Conservation (phyloP, 1,140 invertebrate genomes). For the Holotrichia oblita region DNA sequence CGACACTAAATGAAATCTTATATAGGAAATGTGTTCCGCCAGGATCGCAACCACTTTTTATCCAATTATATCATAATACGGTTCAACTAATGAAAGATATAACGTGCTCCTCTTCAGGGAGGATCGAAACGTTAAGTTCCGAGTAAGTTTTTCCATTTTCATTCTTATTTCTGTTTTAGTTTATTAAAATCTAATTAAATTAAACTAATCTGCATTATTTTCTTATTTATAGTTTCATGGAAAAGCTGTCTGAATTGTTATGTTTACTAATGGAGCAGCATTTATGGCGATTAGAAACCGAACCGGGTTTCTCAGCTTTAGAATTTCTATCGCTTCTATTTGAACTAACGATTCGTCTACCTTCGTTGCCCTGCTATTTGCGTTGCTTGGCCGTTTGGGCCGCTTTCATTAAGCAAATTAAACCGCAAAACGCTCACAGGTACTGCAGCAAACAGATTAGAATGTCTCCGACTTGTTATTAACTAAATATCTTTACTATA, state of each 20-base stretch:
- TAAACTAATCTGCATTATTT: slow-evolving; percentile 1
- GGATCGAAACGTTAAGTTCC: slow-evolving; percentile 53
- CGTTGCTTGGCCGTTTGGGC: slow-evolving; percentile 87
- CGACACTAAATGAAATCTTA: slow-evolving; percentile 88
- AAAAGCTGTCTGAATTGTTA: slow-evolving; percentile 92
- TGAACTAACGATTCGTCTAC: slow-evolving; percentile 85
- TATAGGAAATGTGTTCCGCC: slow-evolving; percentile 87
- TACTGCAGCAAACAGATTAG: slow-evolving; percentile 52
- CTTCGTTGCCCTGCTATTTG: slow-evolving; percentile 77
- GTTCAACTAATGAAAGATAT: slow-evolving; percentile 67
- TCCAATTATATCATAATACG: slow-evolving; percentile 75
- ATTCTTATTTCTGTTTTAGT: slow-evolving; percentile 16
- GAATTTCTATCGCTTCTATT: slow-evolving; percentile 84
- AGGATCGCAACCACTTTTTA: slow-evolving; percentile 76
- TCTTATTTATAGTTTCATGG: slow-evolving; percentile 64
- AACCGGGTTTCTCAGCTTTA: slow-evolving; percentile 79
- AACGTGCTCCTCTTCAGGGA: slow-evolving; percentile 54
- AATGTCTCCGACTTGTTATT: slow-evolving; percentile 33
- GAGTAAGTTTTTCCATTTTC: slow-evolving; percentile 46
- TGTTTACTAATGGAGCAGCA: slow-evolving; percentile 87
- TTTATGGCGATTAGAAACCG: slow-evolving; percentile 82
- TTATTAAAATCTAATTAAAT: not conserved
- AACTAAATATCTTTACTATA: slow-evolving; percentile 30
- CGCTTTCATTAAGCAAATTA: slow-evolving; percentile 80
- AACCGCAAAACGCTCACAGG: slow-evolving; percentile 69